Base-by-base conservation (phyloP, 2,888 invertebrate genomes). In the Athetis lepigone region DNA sequence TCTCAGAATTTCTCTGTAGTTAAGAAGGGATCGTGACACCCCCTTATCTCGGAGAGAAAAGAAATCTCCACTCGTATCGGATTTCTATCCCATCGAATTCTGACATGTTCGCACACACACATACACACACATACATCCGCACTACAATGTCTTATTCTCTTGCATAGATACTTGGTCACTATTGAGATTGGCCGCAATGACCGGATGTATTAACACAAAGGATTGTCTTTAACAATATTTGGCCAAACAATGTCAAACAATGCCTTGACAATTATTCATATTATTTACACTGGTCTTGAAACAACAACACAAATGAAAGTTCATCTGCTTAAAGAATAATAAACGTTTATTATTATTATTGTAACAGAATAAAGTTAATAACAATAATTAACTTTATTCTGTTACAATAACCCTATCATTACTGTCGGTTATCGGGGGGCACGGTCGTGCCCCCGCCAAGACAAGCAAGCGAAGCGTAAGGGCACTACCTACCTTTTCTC, bases 161-260 rank as follows among this genome's bases (percentile, higher is more conserved):
- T 11, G 33, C 6, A 25, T 25, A 25, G 4, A 4, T 33, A 13
- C 4, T 13, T 13, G 13, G 33, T 33, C 11, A 13, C 3, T 4
- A 33, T 33, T 13, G 33, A 33, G 13, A 33, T 11, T 29, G 11
- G 29, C 29, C 29, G 29, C 29, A 2, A 11, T 29, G 27, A 27
- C 5, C 8, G 5, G 27, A 29, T 11, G 9, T 29, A 29, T 11
- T 29, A 11, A 0, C 11, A 29, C 29, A 58, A 16, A 9, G 7
- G 23, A 40, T 23, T 25, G 4, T 19, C 7, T 16, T 13, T 40
- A 4, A 40, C 52, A 37, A 61, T 62, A 27, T 49, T 40, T 40
- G 11, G 11, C 16, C 2, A 47, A 47, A 43, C 36, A 37, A 21
- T 19, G 8, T 1, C 5, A 27, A 27, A 29, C 29, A 29, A 29